phyloP scores from a whole-genome alignment of 2,113 vertebrate species.

The Dendrocopos noguchii region DNA sequence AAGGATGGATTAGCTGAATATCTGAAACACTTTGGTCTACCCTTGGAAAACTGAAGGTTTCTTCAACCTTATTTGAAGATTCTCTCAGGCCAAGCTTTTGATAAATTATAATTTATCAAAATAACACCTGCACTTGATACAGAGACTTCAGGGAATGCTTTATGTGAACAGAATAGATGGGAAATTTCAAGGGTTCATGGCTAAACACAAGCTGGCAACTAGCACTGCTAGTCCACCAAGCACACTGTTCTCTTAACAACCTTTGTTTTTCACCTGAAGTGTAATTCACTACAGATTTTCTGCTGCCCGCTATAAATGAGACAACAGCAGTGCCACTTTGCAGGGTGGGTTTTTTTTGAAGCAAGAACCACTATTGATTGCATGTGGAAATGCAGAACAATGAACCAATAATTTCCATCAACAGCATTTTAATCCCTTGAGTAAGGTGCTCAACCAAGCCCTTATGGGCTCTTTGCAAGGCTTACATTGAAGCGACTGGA shows the following conservation, averaged over 20 bases:
- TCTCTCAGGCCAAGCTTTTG: neutral
- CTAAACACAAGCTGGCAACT: neutral
- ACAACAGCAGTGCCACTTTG: neutral
- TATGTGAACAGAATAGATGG: neutral
- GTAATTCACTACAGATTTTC: neutral
- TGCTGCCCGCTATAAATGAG: neutral
- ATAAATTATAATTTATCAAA: neutral
- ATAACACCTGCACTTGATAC: neutral
- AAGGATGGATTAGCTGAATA: neutral
- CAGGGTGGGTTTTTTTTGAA: neutral
- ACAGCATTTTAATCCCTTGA: neutral
- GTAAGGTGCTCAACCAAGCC: neutral
- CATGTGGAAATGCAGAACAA: neutral
- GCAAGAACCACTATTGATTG: neutral
- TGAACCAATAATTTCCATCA: neutral
- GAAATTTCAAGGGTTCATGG: neutral
- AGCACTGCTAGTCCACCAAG: neutral
- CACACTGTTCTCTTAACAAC: neutral
- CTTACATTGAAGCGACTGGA: fast-evolving
- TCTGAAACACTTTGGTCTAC: neutral
- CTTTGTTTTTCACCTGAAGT: neutral
- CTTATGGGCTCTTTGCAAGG: neutral
- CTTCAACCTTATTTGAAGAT: neutral
- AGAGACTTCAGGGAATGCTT: neutral
- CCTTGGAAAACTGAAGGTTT: neutral